Evolutionary conservation across 2,113 vertebrate species (phyloP).

Genomic region (Aldabrachelys gigantea): DNA sequence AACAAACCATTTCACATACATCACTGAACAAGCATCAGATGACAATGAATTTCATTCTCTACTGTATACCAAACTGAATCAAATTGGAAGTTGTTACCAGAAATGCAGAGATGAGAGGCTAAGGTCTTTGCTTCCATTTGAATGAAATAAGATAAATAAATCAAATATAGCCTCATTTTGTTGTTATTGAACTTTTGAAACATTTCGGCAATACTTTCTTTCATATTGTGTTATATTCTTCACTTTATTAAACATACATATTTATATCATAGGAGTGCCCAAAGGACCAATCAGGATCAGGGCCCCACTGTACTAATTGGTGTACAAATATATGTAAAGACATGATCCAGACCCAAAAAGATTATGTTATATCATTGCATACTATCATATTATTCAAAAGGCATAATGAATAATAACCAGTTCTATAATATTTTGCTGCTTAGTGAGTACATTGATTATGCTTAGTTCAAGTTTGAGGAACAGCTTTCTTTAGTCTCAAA

Average conservation of each 20-base stretch:
- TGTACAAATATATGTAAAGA: background rate
- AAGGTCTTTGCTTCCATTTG: background rate
- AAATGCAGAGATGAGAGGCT: background rate
- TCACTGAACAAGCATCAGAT: background rate
- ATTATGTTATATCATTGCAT: background rate
- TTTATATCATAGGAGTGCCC: background rate
- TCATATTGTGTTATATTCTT: background rate
- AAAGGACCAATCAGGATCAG: background rate
- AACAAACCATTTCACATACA: background rate
- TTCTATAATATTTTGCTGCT: conserved; percentile 59
- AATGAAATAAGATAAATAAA: background rate
- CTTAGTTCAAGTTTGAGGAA: conserved; percentile 83
- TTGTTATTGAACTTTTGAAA: background rate
- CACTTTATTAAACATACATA: background rate
- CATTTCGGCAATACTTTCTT: background rate
- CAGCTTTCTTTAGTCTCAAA: conserved; percentile 89
- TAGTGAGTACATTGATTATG: conserved; percentile 78
- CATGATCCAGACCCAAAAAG: background rate
- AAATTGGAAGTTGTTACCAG: background rate
- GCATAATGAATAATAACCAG: conserved; percentile 25
- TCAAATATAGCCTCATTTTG: background rate
- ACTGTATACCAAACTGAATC: background rate
- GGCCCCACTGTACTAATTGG: background rate
- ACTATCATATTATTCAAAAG: background rate
- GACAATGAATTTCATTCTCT: background rate